Evolutionary conservation across 2,113 vertebrate species (phyloP).

Genomic region (Canis aureus): DNA sequence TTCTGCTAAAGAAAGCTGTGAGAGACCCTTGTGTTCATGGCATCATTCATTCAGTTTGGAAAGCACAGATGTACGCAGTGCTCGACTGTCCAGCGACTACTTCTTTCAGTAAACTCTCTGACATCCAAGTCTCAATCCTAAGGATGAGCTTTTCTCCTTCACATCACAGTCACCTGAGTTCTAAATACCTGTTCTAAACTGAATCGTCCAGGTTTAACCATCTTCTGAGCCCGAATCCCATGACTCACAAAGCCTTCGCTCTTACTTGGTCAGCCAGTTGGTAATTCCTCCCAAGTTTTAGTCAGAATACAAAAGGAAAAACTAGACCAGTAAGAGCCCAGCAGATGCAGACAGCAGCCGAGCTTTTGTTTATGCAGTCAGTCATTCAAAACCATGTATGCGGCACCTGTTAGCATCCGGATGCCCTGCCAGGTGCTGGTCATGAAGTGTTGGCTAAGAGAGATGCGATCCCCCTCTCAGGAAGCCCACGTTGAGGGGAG

Average conservation of each 20-base stretch:
- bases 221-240: neutral
- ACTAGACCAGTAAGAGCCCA: neutral
- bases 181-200: neutral
- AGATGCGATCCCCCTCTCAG: neutral
- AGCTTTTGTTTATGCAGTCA: neutral
- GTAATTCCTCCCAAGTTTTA: neutral
- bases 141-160: neutral
- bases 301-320: conserved; percentile 11
- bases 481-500: neutral
- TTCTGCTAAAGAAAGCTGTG: neutral
- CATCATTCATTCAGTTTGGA: neutral
- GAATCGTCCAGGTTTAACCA: no score
- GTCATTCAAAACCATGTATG: neutral
- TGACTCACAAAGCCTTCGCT: neutral
- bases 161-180: neutral
- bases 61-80: neutral
- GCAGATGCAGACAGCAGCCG: neutral
- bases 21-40: neutral
- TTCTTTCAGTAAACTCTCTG: conserved; percentile 21
- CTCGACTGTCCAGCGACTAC: neutral
- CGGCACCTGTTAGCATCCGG: neutral
- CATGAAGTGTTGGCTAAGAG: neutral
- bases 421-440: neutral
- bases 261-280: neutral
- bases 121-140: neutral